Evolutionary conservation across 2,797 vertebrate species (phyloP).

Genomic region (Distichodus sexfasciatus): DNA sequence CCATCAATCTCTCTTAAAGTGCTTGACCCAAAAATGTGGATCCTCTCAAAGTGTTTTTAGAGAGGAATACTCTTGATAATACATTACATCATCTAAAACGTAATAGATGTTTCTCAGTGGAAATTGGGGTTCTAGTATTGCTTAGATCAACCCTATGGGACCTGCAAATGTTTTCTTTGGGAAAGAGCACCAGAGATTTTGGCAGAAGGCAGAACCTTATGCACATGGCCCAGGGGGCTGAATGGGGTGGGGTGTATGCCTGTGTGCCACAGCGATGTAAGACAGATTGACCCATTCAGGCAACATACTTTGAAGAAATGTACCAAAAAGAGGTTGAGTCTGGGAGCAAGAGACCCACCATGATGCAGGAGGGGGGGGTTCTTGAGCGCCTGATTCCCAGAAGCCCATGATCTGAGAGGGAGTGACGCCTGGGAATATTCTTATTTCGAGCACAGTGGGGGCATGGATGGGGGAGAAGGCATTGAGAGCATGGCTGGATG

Average conservation of each 20-base stretch:
- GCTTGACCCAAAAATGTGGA: no score
- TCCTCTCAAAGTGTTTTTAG: no score
- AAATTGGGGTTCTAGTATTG: background rate
- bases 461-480: background rate
- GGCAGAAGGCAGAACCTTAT: constrained; percentile 7
- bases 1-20: no score
- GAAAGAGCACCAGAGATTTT: constrained; percentile 11
- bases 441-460: background rate
- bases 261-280: constrained; percentile 26
- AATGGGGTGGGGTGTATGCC: background rate
- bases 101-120: background rate
- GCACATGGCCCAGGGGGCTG: constrained; percentile 1
- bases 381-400: constrained; percentile 19
- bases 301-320: constrained; percentile 15
- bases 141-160: constrained; percentile 10
- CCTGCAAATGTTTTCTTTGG: constrained; percentile 12
- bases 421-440: constrained; percentile 29
- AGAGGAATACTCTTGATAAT: no score
- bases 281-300: background rate
- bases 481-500: background rate
- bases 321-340: constrained; percentile 33
- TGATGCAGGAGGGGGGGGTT: background rate
- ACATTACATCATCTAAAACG: background rate
- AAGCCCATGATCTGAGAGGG: background rate
- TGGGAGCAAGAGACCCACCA: background rate